Base-by-base conservation (phyloP, 2,797 vertebrate genomes). In the Microcaecilia unicolor region DNA sequence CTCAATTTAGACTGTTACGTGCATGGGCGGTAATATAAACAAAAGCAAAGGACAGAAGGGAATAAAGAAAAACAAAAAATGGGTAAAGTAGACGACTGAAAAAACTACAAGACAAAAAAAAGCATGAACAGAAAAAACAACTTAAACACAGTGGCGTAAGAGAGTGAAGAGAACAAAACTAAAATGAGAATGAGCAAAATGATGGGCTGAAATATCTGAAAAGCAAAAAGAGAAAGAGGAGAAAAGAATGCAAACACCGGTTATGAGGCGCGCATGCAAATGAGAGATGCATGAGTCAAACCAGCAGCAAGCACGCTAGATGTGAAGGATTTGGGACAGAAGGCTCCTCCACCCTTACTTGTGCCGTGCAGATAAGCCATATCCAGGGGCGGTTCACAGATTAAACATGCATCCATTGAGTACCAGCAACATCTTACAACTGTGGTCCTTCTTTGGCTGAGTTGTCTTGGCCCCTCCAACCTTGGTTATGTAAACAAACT, bases 201-300 rank as follows among this genome's bases (percentile, higher is more conserved):
- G 69, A 89, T 80, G 84, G 84, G 87, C 81, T 86, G 91, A 86
- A 87, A 91, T 79, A 89, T 89, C 88, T 89, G 85, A 72, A 79
- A 78, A 88, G 87, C 85, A 77, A 83, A 82, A 74, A 80, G 81
- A 78, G 81, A 71, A 80, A 83, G 81, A 81, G 76, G 67, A 70
- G 66, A 45, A 48, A 86, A 86, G 81, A 87, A 89, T 81, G 91
- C 89, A 87, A 85, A 93, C 84, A 87, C 87, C 62, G 76, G 88
- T 92, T 88, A 93, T 83, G 88, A 88, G 89, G 90, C 85, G 78
- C 93, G 78, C 93, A 95, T 97, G 95, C 92, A 80, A n/a, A 88
- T 88, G 89, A 70, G 67, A 79, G 87, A 89, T 80, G 84, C 85
- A 75, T 86, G 89, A 88, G 71, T 84, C 84, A 86, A 86, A 88